Evolutionary conservation across 1,140 invertebrate genomes (phyloP), one percentile per base, ranked within the genome.

Genomic region (Pogonognathellus flavescens): DNA sequence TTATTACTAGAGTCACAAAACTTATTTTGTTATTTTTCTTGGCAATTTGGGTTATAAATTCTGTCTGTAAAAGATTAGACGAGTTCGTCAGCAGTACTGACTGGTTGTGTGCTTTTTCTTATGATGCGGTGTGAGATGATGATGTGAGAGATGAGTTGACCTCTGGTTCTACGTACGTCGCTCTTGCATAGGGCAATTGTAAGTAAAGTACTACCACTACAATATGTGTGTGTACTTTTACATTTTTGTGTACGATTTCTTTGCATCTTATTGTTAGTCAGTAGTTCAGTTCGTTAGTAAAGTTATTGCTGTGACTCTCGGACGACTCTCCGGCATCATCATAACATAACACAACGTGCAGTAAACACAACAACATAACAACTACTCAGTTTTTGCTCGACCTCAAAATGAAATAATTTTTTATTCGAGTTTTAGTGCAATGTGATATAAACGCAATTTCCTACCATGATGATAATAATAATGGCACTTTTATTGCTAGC

Each of bases 21-120:
- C 41, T 41, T 76, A 76, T 76, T 76, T 76, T 76, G 70, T 76
- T 25, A 76, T 76, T 76, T 76, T 76, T 76, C 70, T 76, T 31
- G 41, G 70, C 70, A 76, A 76, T 76, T 76, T n/a, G n/a, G 41
- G 70, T 50, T 76, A 18, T 76, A 76, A 76, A 76, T 76, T 50
- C 70, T 76, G 70, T 49, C 70, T 76, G 70, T 49, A 31, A 76
- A n/a, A 76, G 70, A 76, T 14, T 25, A 50, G 25, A 76, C n/a
- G 70, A 72, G 66, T 50, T 49, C 11, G 53, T 14, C 53, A 57
- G 31, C n/a, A 18, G 49, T 14, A 1, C 2, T 14, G 53, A 57
- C 1, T 57, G 53, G n/a, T 13, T 49, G 10, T 41, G 22, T 60
- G 59, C 18, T 60, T 41, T 41, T 41, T 41, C 31, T 41, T 41